These are phyloP conservation scores for Cichlasoma orientale DNA, from an alignment of 2,797 vertebrate genomes.

Conservation along the genomic window DNA sequence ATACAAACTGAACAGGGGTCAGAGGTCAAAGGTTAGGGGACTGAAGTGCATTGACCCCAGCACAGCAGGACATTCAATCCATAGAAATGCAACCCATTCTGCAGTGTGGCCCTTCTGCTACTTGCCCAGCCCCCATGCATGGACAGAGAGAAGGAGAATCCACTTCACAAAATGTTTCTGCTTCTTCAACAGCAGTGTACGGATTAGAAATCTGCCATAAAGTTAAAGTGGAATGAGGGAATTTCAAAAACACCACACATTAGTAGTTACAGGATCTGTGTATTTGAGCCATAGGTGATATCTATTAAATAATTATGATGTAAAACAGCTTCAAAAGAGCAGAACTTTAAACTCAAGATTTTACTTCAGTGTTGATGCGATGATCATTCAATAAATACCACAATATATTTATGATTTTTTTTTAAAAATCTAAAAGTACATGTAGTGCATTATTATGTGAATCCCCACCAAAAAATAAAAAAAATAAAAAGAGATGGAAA, in stretches of 20 bases:
- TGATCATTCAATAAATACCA: background rate
- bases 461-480: background rate
- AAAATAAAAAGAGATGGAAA: background rate
- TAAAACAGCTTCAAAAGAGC: background rate
- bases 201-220: background rate
- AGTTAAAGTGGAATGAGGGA: background rate
- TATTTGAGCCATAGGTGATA: background rate
- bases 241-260: background rate
- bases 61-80: constrained; percentile 83
- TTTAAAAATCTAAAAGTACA: background rate
- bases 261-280: background rate
- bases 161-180: constrained; percentile 17
- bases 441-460: background rate
- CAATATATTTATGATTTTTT: background rate
- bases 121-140: constrained; percentile 63
- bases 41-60: constrained; percentile 85
- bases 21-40: constrained; percentile 86
- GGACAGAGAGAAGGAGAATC: constrained; percentile 47
- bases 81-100: constrained; percentile 84
- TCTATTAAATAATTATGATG: background rate
- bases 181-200: constrained; percentile 2
- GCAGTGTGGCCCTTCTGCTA: constrained; percentile 76
- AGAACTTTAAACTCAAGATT: background rate
- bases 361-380: background rate
- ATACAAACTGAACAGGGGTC: constrained; percentile 68